These are phyloP conservation scores for Sebastes ruberrimus DNA, from an alignment of 2,797 vertebrate species.

Conservation along the genomic window DNA sequence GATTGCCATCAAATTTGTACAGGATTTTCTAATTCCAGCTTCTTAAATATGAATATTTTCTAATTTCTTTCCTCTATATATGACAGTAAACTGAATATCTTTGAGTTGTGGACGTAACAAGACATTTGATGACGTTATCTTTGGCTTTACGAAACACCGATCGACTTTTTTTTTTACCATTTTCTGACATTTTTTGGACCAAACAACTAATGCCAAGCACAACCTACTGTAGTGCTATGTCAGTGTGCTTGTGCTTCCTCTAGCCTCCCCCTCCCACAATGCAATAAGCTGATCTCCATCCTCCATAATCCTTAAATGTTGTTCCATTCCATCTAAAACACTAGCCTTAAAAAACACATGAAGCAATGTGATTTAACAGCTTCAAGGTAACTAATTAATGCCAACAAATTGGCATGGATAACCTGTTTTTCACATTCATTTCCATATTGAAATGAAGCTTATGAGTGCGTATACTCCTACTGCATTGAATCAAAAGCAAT, in stretches of 20 bases:
- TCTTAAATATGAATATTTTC: background rate
- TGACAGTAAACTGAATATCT: too few species aligned
- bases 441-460: background rate
- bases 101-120: too few species aligned
- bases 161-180: too few species aligned
- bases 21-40: background rate
- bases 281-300: conserved; percentile 6
- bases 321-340: conserved; percentile 7
- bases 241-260: background rate
- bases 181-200: too few species aligned
- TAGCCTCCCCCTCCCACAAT: background rate
- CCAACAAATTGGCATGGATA: background rate
- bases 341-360: conserved; percentile 7
- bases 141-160: too few species aligned
- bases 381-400: background rate
- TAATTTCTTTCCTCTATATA: too few species aligned
- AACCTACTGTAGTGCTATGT: conserved; percentile 39
- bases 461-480: background rate
- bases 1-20: background rate
- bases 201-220: conserved; percentile 21
- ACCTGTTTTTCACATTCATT: background rate
- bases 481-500: background rate
- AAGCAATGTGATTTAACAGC: background rate
- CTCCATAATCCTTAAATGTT: conserved; percentile 3
- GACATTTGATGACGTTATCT: too few species aligned